These are phyloP conservation scores for Protodeltote pygarga DNA, from an alignment of 2,888 invertebrate genomes.

Conservation along the genomic window DNA sequence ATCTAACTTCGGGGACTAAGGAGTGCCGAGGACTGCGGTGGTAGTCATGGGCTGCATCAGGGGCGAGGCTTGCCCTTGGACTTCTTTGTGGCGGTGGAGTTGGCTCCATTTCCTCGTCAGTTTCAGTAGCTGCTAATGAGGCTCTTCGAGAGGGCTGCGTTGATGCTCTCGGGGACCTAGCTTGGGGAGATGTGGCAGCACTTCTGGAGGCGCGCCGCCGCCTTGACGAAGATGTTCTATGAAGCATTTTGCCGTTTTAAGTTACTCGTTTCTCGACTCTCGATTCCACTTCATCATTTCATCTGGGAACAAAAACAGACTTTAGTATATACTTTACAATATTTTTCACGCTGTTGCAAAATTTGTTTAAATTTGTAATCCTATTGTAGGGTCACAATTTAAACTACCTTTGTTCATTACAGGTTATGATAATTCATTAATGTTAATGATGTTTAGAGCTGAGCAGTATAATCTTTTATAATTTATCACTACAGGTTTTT, in stretches of 20 bases:
- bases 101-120: constrained; percentile 86
- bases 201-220: constrained; percentile 89
- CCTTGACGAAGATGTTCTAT: constrained; percentile 89
- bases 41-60: constrained; percentile 84
- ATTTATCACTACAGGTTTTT: constrained; percentile 27
- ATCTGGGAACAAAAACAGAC: constrained; percentile 51
- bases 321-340: constrained; percentile 9
- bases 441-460: constrained; percentile 46
- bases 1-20: constrained; percentile 85
- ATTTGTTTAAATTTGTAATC: constrained; percentile 56
- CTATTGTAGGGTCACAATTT: constrained; percentile 55
- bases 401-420: constrained; percentile 63
- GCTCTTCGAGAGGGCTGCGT: constrained; percentile 84
- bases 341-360: constrained; percentile 41
- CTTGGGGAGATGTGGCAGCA: constrained; percentile 88
- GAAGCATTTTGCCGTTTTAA: constrained; percentile 83
- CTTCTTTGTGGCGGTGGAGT: constrained; percentile 79
- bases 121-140: constrained; percentile 88
- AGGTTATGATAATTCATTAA: constrained; percentile 51
- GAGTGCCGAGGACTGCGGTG: constrained; percentile 87
- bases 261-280: constrained; percentile 8
- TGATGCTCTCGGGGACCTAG: constrained; percentile 82
- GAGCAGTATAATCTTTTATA: constrained; percentile 21
- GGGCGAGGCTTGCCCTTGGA: constrained; percentile 87
- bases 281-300: constrained; percentile 26